Percentiles rank a stretch among this genome's conserved stretches.
These are phyloP conservation scores for Chrysolina americana DNA, from an alignment of 2,888 invertebrate species.

Conservation along the genomic window DNA sequence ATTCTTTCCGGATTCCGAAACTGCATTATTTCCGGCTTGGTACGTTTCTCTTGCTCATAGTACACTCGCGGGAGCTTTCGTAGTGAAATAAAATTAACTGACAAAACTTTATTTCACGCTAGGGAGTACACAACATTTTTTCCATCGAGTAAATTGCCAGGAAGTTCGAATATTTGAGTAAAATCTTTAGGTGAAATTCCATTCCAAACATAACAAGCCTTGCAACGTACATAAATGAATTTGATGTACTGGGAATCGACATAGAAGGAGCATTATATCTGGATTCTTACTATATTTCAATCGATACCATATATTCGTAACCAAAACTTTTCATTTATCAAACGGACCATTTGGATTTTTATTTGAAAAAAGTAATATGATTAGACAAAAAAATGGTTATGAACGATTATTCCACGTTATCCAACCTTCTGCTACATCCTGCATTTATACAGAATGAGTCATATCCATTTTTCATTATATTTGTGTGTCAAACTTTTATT, in stretches of 20 bases:
- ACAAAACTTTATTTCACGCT: conserved; percentile 21
- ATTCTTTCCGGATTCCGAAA: conserved; percentile 4
- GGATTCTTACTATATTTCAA: no score
- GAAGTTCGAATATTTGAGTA: background rate
- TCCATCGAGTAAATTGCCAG: background rate
- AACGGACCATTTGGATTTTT: no score
- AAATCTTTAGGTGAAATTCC: background rate
- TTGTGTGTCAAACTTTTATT: no score
- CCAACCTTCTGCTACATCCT: no score
- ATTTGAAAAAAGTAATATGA: no score
- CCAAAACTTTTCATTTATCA: no score
- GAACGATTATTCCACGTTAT: no score
- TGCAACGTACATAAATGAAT: background rate
- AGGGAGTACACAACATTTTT: conserved; percentile 19
- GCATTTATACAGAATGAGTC: no score
- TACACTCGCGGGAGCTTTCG: background rate
- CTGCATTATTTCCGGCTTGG: conserved; percentile 1
- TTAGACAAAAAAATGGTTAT: no score
- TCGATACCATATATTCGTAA: no score
- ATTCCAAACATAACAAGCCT: background rate
- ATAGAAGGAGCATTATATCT: no score
- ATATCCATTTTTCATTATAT: no score
- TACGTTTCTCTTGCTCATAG: conserved; percentile 7
- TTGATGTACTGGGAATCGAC: background rate
- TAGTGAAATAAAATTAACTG: background rate